These are phyloP conservation scores for Anguilla anguilla DNA, from an alignment of 2,797 vertebrate species.

Conservation along the genomic window DNA sequence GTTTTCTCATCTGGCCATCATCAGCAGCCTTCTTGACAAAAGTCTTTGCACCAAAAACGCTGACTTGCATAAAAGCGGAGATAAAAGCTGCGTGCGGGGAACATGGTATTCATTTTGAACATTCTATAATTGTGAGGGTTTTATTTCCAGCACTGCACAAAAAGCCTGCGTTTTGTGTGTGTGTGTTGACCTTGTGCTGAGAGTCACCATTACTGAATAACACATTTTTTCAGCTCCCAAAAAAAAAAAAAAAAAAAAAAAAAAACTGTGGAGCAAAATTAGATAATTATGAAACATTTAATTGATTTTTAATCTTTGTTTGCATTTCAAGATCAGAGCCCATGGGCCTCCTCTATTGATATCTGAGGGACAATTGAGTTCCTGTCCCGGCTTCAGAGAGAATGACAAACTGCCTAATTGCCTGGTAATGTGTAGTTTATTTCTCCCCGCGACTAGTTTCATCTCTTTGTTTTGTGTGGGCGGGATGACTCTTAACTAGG, in stretches of 20 bases:
- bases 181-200: neutral
- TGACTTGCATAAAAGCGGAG: neutral
- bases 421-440: conserved; percentile 22
- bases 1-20: neutral
- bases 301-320: conserved; percentile 8
- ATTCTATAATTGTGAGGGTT: neutral
- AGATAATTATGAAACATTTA: conserved; percentile 6
- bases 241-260: neutral
- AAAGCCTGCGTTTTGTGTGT: neutral
- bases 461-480: neutral
- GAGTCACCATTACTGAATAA: neutral
- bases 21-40: neutral
- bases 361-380: conserved; percentile 3
- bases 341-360: conserved; percentile 14
- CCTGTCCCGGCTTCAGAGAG: conserved; percentile 13
- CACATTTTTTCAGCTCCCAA: neutral
- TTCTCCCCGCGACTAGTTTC: neutral
- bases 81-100: neutral
- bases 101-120: neutral
- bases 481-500: neutral
- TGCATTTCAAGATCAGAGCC: conserved; percentile 21
- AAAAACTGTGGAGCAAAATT: neutral
- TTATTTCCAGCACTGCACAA: neutral
- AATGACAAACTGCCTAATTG: conserved; percentile 17
- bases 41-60: neutral